Conservation (phyloP, 2,888 invertebrate genomes). For the Sphecodes monilicornis region DNA sequence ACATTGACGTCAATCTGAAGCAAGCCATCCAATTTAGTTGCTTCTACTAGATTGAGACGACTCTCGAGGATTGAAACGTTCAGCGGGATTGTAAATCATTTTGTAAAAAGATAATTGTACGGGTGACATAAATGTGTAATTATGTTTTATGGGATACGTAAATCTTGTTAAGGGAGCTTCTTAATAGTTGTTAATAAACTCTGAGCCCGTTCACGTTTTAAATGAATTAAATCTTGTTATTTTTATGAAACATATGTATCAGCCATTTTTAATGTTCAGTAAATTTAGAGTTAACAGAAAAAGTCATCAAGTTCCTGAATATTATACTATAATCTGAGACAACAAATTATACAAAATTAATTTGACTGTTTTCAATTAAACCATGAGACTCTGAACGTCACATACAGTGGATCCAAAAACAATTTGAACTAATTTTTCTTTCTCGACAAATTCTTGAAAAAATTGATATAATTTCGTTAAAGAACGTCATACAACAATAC, state of each 20-base stretch:
- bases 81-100: not conserved
- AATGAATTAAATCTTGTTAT: not conserved
- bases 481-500: no score
- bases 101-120: not conserved
- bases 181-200: not conserved
- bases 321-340: no score
- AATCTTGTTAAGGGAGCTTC: not conserved
- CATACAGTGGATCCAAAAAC: no score
- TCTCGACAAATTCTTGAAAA: no score
- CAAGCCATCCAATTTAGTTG: not conserved
- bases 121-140: not conserved
- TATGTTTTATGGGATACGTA: not conserved
- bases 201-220: not conserved
- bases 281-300: not conserved
- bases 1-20: constrained; percentile 13
- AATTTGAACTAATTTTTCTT: no score
- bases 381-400: no score
- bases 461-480: no score
- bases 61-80: not conserved
- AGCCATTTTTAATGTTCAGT: not conserved
- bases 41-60: not conserved
- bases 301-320: no score
- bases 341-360: not conserved
- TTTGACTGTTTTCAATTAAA: not conserved
- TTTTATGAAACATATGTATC: not conserved